A percentile compares a stretch with the other conserved stretches of the same genome.
These are phyloP conservation scores for Aporophyla lueneburgensis DNA, from an alignment of 2,888 invertebrate species.

Conservation along the genomic window DNA sequence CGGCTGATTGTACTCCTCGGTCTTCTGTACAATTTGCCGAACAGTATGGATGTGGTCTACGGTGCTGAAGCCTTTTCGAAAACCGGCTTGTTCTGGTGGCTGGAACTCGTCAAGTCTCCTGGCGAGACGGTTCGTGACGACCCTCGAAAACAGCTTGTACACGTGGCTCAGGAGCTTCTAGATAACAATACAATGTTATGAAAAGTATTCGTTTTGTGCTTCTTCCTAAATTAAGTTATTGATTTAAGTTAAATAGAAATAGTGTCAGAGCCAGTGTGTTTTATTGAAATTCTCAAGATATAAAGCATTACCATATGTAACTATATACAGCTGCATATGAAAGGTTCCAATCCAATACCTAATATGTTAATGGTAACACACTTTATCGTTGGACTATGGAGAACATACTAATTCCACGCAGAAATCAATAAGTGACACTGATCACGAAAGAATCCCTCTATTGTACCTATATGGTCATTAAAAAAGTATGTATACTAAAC, in stretches of 20 bases:
- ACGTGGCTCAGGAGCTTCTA: no score
- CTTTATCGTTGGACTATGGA: not conserved
- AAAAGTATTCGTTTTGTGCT: not conserved
- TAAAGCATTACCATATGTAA: no score
- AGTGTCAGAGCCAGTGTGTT: no score
- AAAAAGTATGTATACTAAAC: constrained; percentile 57
- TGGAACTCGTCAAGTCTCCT: no score
- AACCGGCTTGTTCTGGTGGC: no score
- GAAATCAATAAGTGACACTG: constrained; percentile 2
- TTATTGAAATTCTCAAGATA: no score
- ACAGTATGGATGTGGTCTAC: no score
- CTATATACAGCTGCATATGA: not conserved
- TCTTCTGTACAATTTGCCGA: no score
- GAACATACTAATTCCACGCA: not conserved
- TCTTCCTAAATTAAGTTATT: not conserved
- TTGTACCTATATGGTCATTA: constrained; percentile 60
- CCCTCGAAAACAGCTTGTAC: no score
- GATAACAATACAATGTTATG: constrained; percentile 9
- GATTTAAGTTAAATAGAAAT: not conserved
- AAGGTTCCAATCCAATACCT: not conserved
- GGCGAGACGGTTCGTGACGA: no score
- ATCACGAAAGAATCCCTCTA: constrained; percentile 25
- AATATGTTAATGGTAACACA: not conserved
- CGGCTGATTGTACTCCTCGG: no score
- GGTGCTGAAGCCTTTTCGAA: no score